Conservation (phyloP, 1,140 invertebrate genomes). For the Delia radicum region DNA sequence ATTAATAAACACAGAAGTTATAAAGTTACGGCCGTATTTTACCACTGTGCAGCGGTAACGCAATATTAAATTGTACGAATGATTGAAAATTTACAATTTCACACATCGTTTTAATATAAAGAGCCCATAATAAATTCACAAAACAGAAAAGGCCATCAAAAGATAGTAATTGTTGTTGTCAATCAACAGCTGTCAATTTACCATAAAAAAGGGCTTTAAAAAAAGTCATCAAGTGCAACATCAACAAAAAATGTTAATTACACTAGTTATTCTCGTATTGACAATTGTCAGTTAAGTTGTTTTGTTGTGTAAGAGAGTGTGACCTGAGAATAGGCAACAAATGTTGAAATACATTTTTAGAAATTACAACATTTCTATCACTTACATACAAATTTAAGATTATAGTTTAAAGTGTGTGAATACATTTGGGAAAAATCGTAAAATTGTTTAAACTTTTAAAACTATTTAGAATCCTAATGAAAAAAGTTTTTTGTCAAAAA, state of each 20-base stretch:
- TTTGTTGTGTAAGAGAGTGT: background rate
- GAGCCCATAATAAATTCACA: background rate
- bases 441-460: background rate
- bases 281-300: background rate
- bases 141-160: background rate
- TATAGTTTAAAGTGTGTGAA: background rate
- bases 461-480: background rate
- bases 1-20: too few species aligned
- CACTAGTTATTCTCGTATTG: background rate
- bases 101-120: background rate
- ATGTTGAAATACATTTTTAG: background rate
- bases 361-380: background rate
- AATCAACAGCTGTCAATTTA: background rate
- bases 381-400: background rate
- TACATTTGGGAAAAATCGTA: background rate
- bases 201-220: background rate
- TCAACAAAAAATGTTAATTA: background rate
- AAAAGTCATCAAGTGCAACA: background rate
- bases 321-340: background rate
- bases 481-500: background rate
- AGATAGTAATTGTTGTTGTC: background rate
- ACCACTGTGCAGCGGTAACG: background rate
- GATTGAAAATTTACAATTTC: background rate
- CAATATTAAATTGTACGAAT: background rate
- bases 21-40: too few species aligned